These are phyloP conservation scores for Turdus rufiventris DNA, from an alignment of 2,113 vertebrate species.

Conservation along the genomic window DNA sequence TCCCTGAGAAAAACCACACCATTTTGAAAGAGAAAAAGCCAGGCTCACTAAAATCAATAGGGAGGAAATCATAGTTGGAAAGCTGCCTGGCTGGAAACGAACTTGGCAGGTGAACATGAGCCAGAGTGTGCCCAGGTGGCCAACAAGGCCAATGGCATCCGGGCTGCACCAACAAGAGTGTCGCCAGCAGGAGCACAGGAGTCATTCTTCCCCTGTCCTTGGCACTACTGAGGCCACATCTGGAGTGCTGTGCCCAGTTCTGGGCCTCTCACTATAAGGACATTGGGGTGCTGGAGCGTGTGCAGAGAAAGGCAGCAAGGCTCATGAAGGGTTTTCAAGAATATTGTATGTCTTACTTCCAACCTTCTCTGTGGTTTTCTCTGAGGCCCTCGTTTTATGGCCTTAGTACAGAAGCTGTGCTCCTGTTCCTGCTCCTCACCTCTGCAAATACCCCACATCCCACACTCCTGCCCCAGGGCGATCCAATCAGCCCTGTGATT, in stretches of 20 bases:
- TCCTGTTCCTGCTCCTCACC: not conserved
- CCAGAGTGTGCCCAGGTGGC: not conserved
- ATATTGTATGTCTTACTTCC: not conserved
- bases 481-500: not conserved
- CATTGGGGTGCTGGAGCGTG: too few species aligned
- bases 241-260: not conserved
- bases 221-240: not conserved
- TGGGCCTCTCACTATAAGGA: not conserved
- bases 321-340: not conserved
- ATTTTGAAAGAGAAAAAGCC: not conserved
- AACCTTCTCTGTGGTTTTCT: not conserved
- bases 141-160: not conserved
- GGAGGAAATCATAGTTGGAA: rapidly evolving
- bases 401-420: not conserved
- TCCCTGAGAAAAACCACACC: rapidly evolving
- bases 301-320: not conserved
- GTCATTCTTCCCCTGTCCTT: not conserved
- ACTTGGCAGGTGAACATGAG: not conserved
- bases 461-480: not conserved
- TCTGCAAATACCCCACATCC: not conserved
- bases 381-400: not conserved
- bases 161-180: rapidly evolving
- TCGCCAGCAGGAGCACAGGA: not conserved
- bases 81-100: not conserved
- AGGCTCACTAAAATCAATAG: not conserved